A percentile compares a stretch with the other conserved stretches of the same genome.
These are phyloP conservation scores for Yoshiicerus persimilis DNA, from an alignment of 1,140 invertebrate species.

Conservation along the genomic window DNA sequence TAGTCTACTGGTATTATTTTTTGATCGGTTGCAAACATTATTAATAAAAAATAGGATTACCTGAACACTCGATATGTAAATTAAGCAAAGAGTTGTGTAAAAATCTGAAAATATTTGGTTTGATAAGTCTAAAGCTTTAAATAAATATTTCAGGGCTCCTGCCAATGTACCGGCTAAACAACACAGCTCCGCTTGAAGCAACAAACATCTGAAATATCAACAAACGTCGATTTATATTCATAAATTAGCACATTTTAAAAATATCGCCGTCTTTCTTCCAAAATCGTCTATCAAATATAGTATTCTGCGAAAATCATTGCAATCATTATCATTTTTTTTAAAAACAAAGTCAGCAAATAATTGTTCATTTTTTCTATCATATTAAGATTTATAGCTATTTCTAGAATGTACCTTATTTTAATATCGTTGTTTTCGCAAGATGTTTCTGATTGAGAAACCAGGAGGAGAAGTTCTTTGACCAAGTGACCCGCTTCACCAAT, in stretches of 20 bases:
- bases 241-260: too few relatives aligned
- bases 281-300: too few relatives aligned
- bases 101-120: slow-evolving; percentile 31
- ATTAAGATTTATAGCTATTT: not conserved
- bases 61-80: slow-evolving; percentile 39
- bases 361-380: too few relatives aligned
- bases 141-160: slow-evolving; percentile 29
- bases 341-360: too few relatives aligned
- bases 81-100: slow-evolving; percentile 35
- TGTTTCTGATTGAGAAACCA: not conserved
- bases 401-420: slow-evolving; percentile 24
- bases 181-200: slow-evolving; percentile 40
- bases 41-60: not conserved
- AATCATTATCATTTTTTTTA: too few relatives aligned
- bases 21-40: not conserved
- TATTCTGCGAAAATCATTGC: too few relatives aligned
- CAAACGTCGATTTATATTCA: too few relatives aligned
- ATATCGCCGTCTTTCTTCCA: too few relatives aligned
- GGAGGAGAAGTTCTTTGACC: not conserved
- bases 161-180: slow-evolving; percentile 34
- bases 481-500: slow-evolving; percentile 31
- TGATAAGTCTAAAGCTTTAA: slow-evolving; percentile 39
- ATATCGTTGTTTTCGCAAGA: slow-evolving; percentile 35
- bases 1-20: too few relatives aligned
- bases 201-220: slow-evolving; percentile 30